A percentile compares a stretch with the other conserved stretches of the same genome.
Evolutionary conservation across 2,797 vertebrate species (phyloP).

Genomic region (Discoglossus pictus): DNA sequence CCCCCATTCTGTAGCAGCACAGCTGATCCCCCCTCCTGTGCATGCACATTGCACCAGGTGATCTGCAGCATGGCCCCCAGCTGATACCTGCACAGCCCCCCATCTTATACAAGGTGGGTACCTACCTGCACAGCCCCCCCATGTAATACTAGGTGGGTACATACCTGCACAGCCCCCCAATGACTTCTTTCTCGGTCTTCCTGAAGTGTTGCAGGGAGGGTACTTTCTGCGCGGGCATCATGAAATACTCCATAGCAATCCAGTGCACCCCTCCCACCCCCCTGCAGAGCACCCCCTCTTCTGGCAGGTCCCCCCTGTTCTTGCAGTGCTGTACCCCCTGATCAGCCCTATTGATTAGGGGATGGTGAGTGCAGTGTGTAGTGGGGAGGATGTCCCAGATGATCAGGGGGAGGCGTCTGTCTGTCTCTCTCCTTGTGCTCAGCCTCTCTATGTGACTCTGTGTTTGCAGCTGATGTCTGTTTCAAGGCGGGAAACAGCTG

Average conservation of each 20-base stretch:
- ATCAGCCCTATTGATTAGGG: conserved; percentile 35
- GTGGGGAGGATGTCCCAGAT: conserved; percentile 47
- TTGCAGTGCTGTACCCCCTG: conserved; percentile 17
- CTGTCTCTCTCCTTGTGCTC: conserved; percentile 60
- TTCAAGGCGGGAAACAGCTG: conserved; percentile 99
- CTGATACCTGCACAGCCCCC: too few species aligned
- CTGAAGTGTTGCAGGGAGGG: conserved; percentile 94
- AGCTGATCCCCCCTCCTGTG: conserved; percentile 16
- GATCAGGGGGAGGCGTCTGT: conserved; percentile 45
- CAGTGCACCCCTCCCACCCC: conserved; percentile 30
- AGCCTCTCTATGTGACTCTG: conserved; percentile 70
- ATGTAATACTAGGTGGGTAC: conserved; percentile 66
- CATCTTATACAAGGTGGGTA: background rate
- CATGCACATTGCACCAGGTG: conserved; percentile 29
- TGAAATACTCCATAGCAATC: conserved; percentile 93
- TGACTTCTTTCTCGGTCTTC: conserved; percentile 97
- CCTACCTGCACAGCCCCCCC: conserved; percentile 54
- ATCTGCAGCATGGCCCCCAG: conserved; percentile 58
- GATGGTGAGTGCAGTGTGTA: conserved; percentile 26
- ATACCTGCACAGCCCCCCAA: conserved; percentile 95
- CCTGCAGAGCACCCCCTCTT: background rate
- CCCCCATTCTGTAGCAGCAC: conserved; percentile 6
- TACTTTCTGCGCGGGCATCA: conserved; percentile 97
- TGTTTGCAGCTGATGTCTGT: conserved; percentile 87
- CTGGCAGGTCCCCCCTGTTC: conserved; percentile 14